A percentile compares a stretch with the other conserved stretches of the same genome.
Conservation (phyloP, 2,797 vertebrate species). For the Cygnus olor region DNA sequence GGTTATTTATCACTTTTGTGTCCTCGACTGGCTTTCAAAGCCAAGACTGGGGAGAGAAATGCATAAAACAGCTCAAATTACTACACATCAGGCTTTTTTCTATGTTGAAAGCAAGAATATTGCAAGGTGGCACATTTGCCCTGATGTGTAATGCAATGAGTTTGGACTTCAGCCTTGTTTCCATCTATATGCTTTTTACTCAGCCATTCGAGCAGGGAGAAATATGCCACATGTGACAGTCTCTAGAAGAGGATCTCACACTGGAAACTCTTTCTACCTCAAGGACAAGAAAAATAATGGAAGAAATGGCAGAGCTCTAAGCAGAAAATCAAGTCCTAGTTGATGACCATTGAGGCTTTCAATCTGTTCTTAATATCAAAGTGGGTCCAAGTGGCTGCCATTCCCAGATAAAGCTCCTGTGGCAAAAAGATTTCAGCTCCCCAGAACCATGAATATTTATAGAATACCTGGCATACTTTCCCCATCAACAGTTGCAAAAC, state of each 20-base stretch:
- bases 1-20: neutral
- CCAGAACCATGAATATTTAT: neutral
- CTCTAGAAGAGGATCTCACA: neutral
- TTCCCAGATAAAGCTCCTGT: neutral
- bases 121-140: neutral
- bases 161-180: neutral
- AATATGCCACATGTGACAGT: neutral
- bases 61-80: neutral
- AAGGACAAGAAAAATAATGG: neutral
- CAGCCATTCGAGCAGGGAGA: neutral
- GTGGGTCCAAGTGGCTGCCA: neutral
- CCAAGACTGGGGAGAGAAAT: neutral
- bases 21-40: neutral
- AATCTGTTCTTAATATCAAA: neutral
- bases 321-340: neutral
- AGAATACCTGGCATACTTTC: slow-evolving; percentile 65
- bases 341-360: neutral
- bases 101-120: neutral
- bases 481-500: slow-evolving; percentile 66
- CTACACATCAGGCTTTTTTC: neutral
- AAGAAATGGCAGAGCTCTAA: neutral
- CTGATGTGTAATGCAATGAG: neutral
- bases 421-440: slow-evolving; percentile 10
- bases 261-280: neutral
- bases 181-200: neutral